Conservation (phyloP, 2,888 invertebrate genomes). For the Ctena decussata region DNA sequence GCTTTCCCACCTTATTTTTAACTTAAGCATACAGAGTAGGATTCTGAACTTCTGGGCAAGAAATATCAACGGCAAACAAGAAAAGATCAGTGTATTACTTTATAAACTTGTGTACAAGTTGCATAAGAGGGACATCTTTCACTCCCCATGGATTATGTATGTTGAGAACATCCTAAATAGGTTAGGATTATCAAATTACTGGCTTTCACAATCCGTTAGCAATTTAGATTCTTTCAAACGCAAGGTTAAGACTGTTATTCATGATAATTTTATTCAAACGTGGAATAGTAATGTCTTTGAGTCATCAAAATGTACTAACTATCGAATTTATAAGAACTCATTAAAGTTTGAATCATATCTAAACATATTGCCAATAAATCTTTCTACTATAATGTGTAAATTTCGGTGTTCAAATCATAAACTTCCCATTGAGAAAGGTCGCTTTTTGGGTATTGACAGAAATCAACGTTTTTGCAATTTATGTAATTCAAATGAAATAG, state of each 20-base stretch:
- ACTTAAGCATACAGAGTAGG: too few species aligned
- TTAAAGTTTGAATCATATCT: background rate
- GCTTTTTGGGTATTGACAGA: background rate
- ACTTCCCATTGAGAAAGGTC: background rate
- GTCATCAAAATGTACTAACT: background rate
- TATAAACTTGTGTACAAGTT: conserved; percentile 1
- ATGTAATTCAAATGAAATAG: background rate
- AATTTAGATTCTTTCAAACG: background rate
- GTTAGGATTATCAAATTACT: background rate
- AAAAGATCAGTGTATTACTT: background rate
- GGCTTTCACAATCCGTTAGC: background rate
- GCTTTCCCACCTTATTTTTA: too few species aligned
- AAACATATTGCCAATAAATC: background rate
- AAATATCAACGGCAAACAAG: background rate
- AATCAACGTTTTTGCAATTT: background rate
- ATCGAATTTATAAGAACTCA: background rate
- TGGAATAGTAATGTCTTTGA: background rate
- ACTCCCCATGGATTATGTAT: background rate
- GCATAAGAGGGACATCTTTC: background rate
- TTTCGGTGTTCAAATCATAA: background rate
- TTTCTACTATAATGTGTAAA: background rate
- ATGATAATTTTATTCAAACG: background rate
- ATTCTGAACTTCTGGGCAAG: too few species aligned
- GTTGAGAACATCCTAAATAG: background rate
- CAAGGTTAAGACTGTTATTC: background rate